A percentile compares a stretch with the other conserved stretches of the same genome.
These are phyloP conservation scores for Coregonus ussuriensis DNA, from an alignment of 2,797 vertebrate species.

Conservation along the genomic window DNA sequence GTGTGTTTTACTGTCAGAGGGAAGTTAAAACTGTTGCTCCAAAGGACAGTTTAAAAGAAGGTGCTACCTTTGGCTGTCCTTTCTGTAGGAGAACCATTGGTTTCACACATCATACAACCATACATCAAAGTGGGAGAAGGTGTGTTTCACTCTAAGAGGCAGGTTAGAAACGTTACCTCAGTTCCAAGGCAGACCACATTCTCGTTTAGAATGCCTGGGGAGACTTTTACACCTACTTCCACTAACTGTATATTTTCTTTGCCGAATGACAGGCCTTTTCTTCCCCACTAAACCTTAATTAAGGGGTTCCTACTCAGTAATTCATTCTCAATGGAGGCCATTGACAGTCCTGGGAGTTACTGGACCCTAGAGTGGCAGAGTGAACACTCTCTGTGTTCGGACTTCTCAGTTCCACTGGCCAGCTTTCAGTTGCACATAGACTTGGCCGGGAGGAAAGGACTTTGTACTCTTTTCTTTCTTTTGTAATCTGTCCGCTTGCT, in stretches of 20 bases:
- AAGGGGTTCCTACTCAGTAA: slow-evolving; percentile 24
- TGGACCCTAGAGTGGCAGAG: slow-evolving; percentile 18
- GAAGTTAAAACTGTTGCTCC: background rate
- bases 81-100: too few relatives aligned
- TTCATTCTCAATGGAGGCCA: slow-evolving; percentile 35
- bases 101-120: too few relatives aligned
- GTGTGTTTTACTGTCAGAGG: slow-evolving; percentile 67
- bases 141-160: slow-evolving; percentile 19
- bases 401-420: slow-evolving; percentile 13
- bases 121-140: background rate
- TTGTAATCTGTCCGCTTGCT: background rate
- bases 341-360: slow-evolving; percentile 33
- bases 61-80: background rate
- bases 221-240: slow-evolving; percentile 18
- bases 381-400: background rate
- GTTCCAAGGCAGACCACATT: slow-evolving; percentile 20
- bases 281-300: slow-evolving; percentile 28
- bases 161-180: slow-evolving; percentile 49
- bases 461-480: background rate
- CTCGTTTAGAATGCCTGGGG: background rate
- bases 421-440: slow-evolving; percentile 19
- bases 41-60: background rate
- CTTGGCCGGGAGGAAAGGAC: background rate
- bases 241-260: slow-evolving; percentile 27
- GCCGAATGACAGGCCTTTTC: slow-evolving; percentile 21